A percentile compares a stretch with the other conserved stretches of the same genome.
phyloP scores from a whole-genome alignment of 1,140 invertebrate genomes.

The Lethocerus indicus region DNA sequence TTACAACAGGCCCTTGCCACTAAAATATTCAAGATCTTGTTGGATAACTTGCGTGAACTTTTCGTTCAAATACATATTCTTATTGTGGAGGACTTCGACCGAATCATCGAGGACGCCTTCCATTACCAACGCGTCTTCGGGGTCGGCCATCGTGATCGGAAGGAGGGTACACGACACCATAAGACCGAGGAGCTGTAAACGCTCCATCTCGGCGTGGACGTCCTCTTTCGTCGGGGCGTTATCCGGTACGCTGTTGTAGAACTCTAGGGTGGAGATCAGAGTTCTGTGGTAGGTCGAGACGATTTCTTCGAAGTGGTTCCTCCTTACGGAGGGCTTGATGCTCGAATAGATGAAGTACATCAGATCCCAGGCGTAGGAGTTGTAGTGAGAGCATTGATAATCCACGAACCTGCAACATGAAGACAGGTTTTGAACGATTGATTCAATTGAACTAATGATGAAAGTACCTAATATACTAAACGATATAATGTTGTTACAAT shows the following conservation, averaged over 20 bases:
- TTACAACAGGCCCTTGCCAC: too few species aligned
- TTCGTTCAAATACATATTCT: too few species aligned
- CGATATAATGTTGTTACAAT: too few species aligned
- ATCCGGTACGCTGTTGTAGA: not conserved
- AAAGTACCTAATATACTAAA: too few species aligned
- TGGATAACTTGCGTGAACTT: too few species aligned
- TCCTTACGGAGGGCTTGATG: not conserved
- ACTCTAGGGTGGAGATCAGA: conserved; percentile 6
- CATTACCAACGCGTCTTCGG: too few species aligned
- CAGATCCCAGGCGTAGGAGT: conserved; percentile 4
- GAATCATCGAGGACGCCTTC: too few species aligned
- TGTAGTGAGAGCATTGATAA: conserved; percentile 8
- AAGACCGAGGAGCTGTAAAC: conserved; percentile 1
- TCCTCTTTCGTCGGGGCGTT: not conserved
- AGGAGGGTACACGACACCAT: too few species aligned
- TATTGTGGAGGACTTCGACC: too few species aligned
- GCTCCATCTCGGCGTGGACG: conserved; percentile 5
- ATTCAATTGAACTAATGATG: too few species aligned
- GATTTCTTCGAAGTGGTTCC: conserved; percentile 1
- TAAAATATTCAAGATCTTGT: too few species aligned
- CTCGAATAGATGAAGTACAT: conserved; percentile 8
- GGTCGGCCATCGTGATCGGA: too few species aligned
- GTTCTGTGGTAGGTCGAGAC: conserved; percentile 5
- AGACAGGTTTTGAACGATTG: not conserved
- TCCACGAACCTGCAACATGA: conserved; percentile 5